Evolutionary conservation across 1,140 invertebrate genomes (phyloP).

Genomic region (Eubasilissa regina): DNA sequence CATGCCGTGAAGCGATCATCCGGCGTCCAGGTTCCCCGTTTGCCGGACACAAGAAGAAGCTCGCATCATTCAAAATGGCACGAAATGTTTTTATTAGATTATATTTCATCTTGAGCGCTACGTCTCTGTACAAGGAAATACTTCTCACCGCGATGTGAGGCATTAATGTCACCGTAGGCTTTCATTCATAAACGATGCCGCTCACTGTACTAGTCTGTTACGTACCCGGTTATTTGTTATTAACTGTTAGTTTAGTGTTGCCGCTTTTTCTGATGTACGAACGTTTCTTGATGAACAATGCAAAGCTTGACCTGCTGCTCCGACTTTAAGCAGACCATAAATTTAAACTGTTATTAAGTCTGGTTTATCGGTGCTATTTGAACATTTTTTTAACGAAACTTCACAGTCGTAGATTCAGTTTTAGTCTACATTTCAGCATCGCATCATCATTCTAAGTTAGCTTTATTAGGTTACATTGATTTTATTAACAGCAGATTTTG

Average conservation of each 20-base stretch:
- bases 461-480: no score
- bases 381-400: no score
- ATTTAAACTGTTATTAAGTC: no score
- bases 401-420: no score
- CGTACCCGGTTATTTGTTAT: neutral
- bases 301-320: neutral
- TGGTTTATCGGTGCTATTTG: no score
- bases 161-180: neutral
- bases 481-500: no score
- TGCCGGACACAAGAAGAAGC: neutral
- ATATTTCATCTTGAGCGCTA: neutral
- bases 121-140: neutral
- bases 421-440: no score
- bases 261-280: neutral
- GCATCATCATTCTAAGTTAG: no score
- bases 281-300: neutral
- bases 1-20: no score
- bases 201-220: neutral
- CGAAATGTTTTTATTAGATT: neutral
- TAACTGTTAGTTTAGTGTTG: conserved; percentile 8
- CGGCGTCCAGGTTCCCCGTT: no score
- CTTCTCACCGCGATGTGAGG: neutral
- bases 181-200: conserved; percentile 9
- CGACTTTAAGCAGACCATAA: no score
- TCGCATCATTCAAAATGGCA: conserved; percentile 5